phyloP scores from a whole-genome alignment of 2,888 invertebrate genomes.

The Ommatoiulus sabulosus region DNA sequence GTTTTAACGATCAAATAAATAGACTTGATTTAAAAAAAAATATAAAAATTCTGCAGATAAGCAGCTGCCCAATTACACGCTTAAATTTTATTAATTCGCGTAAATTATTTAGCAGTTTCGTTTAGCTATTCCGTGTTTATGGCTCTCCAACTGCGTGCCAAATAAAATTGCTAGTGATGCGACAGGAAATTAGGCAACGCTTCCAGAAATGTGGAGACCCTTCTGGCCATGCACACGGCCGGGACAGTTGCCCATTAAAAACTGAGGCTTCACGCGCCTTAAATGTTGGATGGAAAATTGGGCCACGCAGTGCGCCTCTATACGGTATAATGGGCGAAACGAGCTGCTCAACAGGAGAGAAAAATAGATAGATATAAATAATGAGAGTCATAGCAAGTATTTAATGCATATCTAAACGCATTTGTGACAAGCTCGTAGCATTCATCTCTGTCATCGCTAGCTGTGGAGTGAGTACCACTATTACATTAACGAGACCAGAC shows the following conservation, averaged over 20 bases:
- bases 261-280: not conserved
- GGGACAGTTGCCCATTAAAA: not conserved
- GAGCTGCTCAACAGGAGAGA: not conserved
- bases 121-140: conserved; percentile 18
- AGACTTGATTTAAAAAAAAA: no score
- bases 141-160: not conserved
- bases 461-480: conserved; percentile 14
- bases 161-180: not conserved
- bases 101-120: conserved; percentile 3
- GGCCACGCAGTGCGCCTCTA: not conserved
- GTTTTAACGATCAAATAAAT: no score
- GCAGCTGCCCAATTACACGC: not conserved
- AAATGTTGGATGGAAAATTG: not conserved
- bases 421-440: conserved; percentile 33
- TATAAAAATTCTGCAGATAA: not conserved
- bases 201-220: not conserved
- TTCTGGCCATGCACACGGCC: no score
- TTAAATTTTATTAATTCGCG: not conserved
- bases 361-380: not conserved
- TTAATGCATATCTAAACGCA: conserved; percentile 33
- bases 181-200: not conserved
- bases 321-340: not conserved
- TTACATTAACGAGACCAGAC: conserved; percentile 30
- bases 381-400: not conserved
- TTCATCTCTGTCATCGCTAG: conserved; percentile 38